Conservation (phyloP, 2,113 vertebrate genomes). For the Marcusenius ussheri region DNA sequence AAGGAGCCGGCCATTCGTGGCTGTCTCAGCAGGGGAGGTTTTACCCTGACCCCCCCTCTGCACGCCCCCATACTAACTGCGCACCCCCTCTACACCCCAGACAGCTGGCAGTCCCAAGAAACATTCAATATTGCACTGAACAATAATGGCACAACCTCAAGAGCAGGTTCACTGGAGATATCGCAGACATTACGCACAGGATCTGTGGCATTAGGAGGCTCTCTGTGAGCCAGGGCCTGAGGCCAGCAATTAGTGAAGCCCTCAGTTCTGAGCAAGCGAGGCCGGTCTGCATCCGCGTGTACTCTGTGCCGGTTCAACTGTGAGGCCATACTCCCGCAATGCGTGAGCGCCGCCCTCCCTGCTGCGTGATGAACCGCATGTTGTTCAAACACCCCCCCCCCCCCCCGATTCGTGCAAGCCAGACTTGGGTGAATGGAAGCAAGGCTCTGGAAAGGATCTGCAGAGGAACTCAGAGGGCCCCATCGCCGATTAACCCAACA, state of each 20-base stretch:
- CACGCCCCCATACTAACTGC: not conserved
- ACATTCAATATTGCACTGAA: constrained; percentile 44
- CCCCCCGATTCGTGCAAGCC: not conserved
- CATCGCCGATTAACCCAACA: not conserved
- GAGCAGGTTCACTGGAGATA: constrained; percentile 50
- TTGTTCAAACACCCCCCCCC: constrained; percentile 4
- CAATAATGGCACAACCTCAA: constrained; percentile 54
- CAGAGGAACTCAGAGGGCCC: not conserved
- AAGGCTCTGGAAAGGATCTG: constrained; percentile 25
- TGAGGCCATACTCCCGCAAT: constrained; percentile 19
- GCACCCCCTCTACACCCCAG: not conserved
- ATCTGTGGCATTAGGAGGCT: constrained; percentile 49
- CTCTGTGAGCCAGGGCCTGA: constrained; percentile 45
- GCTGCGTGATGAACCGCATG: constrained; percentile 43
- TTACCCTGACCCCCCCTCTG: constrained; percentile 26
- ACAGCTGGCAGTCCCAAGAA: constrained; percentile 39
- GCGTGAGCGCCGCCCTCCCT: constrained; percentile 35
- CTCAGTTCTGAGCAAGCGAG: constrained; percentile 26
- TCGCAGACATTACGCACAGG: constrained; percentile 55
- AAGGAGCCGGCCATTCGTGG: constrained; percentile 28
- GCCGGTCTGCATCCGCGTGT: constrained; percentile 23
- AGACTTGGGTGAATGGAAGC: constrained; percentile 29
- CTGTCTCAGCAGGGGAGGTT: constrained; percentile 35
- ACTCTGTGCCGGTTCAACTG: not conserved
- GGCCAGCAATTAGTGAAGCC: constrained; percentile 53